A percentile compares a stretch with the other conserved stretches of the same genome.
phyloP scores from a whole-genome alignment of 2,113 vertebrate species.

The Ictidomys tridecemlineatus region DNA sequence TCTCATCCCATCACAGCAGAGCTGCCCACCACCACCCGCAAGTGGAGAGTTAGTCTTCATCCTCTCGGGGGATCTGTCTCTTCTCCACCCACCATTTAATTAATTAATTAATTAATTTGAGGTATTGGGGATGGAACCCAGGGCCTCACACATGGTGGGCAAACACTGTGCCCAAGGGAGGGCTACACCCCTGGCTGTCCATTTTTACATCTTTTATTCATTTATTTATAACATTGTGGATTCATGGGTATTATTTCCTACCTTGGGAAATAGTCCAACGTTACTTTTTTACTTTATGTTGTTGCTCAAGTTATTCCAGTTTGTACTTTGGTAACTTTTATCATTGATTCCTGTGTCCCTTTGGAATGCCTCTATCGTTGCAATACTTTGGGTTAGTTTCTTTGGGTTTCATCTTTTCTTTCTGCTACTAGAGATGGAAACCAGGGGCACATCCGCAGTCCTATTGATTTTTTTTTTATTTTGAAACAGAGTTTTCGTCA shows the following conservation, averaged over 20 bases:
- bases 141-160: not conserved
- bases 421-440: not conserved
- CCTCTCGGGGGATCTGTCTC: not conserved
- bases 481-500: too few relatives aligned
- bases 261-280: not conserved
- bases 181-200: too few relatives aligned
- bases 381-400: too few relatives aligned
- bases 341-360: too few relatives aligned
- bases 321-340: too few relatives aligned
- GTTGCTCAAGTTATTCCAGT: not conserved
- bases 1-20: not conserved
- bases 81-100: too few relatives aligned
- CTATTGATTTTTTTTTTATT: too few relatives aligned
- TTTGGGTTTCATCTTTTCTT: not conserved
- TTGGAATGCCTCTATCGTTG: too few relatives aligned
- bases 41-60: too few relatives aligned
- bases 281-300: not conserved
- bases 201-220: too few relatives aligned
- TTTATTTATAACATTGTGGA: too few relatives aligned
- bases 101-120: not conserved
- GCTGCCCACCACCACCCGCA: not conserved
- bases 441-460: too few relatives aligned
- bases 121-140: not conserved
- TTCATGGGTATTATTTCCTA: not conserved
- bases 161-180: not conserved